Evolutionary conservation across 2,888 invertebrate species (phyloP).

Genomic region (Trachelus iudaicus): DNA sequence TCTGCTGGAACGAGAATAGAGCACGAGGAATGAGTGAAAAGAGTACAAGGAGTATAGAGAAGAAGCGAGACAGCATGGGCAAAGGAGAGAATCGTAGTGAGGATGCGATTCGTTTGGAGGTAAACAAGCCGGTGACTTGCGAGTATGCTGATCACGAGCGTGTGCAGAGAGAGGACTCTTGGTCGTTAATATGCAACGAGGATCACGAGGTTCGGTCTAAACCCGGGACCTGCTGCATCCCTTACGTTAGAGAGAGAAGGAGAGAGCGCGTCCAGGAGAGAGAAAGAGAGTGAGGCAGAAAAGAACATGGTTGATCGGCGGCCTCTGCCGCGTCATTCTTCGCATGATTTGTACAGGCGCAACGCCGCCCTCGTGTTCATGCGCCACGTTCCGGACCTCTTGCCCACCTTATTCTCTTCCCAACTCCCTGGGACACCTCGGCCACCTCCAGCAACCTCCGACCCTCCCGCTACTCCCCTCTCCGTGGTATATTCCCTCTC

Average conservation of each 20-base stretch:
- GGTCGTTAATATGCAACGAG: conserved; percentile 56
- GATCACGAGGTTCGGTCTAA: conserved; percentile 18
- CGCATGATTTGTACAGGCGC: conserved; percentile 58
- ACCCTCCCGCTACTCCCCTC: conserved; percentile 4
- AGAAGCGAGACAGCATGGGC: background rate
- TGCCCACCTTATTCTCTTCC: conserved; percentile 17
- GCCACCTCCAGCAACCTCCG: conserved; percentile 12
- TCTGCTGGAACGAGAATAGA: conserved; percentile 66
- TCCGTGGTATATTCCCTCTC: conserved; percentile 4
- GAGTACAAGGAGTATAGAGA: background rate
- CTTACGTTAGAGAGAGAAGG: conserved; percentile 5
- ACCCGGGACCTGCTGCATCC: background rate
- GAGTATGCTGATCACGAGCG: conserved; percentile 54
- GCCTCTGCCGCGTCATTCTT: conserved; percentile 56
- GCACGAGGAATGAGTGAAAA: background rate
- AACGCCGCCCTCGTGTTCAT: conserved; percentile 49
- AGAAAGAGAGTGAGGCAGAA: conserved; percentile 12
- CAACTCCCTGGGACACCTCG: conserved; percentile 6
- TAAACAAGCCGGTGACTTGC: conserved; percentile 55
- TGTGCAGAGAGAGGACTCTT: conserved; percentile 18
- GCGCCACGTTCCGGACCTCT: conserved; percentile 28
- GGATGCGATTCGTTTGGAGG: conserved; percentile 8
- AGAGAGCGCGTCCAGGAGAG: background rate
- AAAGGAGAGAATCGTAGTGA: background rate
- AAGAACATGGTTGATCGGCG: conserved; percentile 20